Conservation (phyloP, 2,888 invertebrate genomes). For the Atethmia centrago region DNA sequence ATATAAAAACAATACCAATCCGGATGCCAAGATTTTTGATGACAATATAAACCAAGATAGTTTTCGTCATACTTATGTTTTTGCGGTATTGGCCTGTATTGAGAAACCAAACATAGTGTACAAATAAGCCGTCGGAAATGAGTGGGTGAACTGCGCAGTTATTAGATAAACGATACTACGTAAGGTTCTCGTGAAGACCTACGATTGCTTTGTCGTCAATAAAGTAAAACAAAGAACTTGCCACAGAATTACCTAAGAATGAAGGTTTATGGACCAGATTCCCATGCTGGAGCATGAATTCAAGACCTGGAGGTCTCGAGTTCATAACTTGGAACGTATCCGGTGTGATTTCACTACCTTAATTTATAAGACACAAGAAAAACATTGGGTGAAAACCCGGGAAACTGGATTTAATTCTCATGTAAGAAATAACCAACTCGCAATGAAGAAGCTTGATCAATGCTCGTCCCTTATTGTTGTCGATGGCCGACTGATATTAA, state of each 20-base stretch:
- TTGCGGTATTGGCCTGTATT: background rate
- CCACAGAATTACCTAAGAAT: background rate
- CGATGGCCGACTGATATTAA: background rate
- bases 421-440: background rate
- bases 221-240: conserved; percentile 9
- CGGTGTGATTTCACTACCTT: no score
- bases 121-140: background rate
- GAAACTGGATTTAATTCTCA: background rate
- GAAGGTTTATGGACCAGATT: background rate
- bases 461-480: background rate
- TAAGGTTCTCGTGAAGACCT: conserved; percentile 6
- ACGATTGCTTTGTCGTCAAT: conserved; percentile 27
- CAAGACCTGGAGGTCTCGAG: background rate
- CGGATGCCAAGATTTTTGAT: background rate
- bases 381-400: background rate
- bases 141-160: conserved; percentile 45
- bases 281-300: no score
- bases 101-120: background rate
- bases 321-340: background rate
- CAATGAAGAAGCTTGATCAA: background rate
- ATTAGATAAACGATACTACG: conserved; percentile 24
- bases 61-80: background rate
- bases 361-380: background rate
- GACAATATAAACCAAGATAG: background rate
- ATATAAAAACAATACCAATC: background rate